These are phyloP conservation scores for Leptinotarsa texana DNA, from an alignment of 1,140 invertebrate genomes.

Conservation along the genomic window DNA sequence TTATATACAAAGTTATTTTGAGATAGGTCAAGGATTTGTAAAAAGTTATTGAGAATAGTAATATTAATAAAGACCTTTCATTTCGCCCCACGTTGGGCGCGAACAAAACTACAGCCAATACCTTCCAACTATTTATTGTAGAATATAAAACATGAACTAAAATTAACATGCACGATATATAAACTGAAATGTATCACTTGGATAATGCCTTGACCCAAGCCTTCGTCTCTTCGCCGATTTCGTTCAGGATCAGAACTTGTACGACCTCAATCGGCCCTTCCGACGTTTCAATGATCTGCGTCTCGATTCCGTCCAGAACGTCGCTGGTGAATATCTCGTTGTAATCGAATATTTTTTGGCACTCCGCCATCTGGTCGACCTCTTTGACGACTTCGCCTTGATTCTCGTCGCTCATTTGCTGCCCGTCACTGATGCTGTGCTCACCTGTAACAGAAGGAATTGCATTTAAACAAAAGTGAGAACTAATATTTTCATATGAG, in stretches of 20 bases:
- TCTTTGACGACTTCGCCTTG: conserved; percentile 36
- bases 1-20: too few relatives aligned
- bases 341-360: conserved; percentile 47
- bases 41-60: too few relatives aligned
- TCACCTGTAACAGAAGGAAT: conserved; percentile 50
- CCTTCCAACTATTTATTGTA: too few relatives aligned
- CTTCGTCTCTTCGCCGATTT: conserved; percentile 54
- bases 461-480: too few relatives aligned
- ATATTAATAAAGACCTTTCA: too few relatives aligned
- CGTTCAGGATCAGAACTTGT: conserved; percentile 58
- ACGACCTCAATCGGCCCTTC: conserved; percentile 58
- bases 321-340: conserved; percentile 52
- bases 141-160: neutral
- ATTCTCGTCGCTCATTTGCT: conserved; percentile 51
- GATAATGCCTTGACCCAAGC: conserved; percentile 54
- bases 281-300: conserved; percentile 54
- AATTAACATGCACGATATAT: neutral
- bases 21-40: too few relatives aligned
- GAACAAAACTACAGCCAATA: too few relatives aligned
- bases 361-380: conserved; percentile 41
- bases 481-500: too few relatives aligned
- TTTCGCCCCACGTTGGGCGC: too few relatives aligned
- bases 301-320: conserved; percentile 50
- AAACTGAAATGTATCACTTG: conserved; percentile 30
- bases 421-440: conserved; percentile 62